phyloP scores from a whole-genome alignment of 2,888 invertebrate species.

The Nipponacmea schrenckii region DNA sequence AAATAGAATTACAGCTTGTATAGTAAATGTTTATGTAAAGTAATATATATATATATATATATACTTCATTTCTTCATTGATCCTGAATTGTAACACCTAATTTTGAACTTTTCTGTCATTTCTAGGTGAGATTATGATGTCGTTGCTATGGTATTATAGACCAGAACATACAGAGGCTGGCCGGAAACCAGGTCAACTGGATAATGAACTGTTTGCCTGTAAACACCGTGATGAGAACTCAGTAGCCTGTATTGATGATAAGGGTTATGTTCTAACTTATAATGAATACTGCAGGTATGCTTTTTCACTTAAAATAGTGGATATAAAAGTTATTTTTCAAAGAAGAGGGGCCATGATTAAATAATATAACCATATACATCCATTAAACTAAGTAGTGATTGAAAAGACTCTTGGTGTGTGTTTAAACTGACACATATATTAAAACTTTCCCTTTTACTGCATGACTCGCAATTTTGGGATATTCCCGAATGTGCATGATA shows the following conservation, averaged over 20 bases:
- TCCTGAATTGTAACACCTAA: no score
- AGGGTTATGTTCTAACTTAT: slow-evolving; percentile 94
- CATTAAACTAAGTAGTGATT: neutral
- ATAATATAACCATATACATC: neutral
- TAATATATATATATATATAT: no score
- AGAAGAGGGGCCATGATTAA: neutral
- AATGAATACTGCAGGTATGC: slow-evolving; percentile 94
- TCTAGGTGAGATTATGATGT: slow-evolving; percentile 96
- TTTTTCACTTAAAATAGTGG: neutral
- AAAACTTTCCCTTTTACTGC: no score
- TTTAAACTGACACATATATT: no score
- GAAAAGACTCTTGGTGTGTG: no score
- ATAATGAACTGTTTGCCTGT: slow-evolving; percentile 94
- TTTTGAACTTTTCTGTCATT: no score
- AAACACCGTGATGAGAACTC: slow-evolving; percentile 94
- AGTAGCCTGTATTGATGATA: slow-evolving; percentile 97
- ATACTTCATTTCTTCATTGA: no score
- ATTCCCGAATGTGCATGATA: no score
- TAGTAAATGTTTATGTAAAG: no score
- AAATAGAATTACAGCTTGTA: no score
- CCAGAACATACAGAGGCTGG: slow-evolving; percentile 94
- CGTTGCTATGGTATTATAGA: slow-evolving; percentile 95
- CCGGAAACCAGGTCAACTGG: slow-evolving; percentile 80
- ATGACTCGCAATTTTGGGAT: no score
- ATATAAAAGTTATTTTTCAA: neutral